phyloP scores from a whole-genome alignment of 92 coral and sea anemone species.

The Pocillopora grandis region DNA sequence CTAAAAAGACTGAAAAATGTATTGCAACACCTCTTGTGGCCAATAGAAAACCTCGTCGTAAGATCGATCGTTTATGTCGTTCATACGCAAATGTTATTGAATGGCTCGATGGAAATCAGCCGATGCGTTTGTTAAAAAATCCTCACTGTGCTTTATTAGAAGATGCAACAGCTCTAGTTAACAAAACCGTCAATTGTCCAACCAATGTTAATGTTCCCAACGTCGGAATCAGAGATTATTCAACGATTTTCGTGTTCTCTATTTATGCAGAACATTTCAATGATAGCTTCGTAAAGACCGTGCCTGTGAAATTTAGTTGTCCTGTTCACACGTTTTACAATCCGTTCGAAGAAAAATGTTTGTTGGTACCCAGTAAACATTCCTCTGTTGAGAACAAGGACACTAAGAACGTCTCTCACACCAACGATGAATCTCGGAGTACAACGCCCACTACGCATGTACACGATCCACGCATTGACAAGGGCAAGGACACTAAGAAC shows the following conservation, averaged over 20 bases:
- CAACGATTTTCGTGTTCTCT: not conserved
- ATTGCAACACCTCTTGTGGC: not conserved
- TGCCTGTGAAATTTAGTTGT: not conserved
- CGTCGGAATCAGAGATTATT: not conserved
- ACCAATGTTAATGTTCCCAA: not conserved
- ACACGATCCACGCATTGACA: not conserved
- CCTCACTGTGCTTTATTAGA: not conserved
- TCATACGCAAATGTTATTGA: not conserved
- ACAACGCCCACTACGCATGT: conserved; percentile 3
- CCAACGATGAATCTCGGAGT: not conserved
- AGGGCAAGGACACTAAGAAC: not conserved
- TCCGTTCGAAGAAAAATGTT: not conserved
- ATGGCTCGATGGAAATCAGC: not conserved
- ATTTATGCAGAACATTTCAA: no score
- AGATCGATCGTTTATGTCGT: not conserved
- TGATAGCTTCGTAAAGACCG: not conserved
- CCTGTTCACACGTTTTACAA: not conserved
- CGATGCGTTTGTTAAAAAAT: not conserved
- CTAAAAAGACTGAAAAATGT: not conserved
- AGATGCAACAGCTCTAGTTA: not conserved
- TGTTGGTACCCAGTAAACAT: not conserved
- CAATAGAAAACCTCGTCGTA: not conserved
- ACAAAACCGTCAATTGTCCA: not conserved
- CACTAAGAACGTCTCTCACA: not conserved
- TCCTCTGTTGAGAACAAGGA: not conserved